Evolutionary conservation across 1,140 invertebrate species (phyloP).

Genomic region (Pectinophora gossypiella): DNA sequence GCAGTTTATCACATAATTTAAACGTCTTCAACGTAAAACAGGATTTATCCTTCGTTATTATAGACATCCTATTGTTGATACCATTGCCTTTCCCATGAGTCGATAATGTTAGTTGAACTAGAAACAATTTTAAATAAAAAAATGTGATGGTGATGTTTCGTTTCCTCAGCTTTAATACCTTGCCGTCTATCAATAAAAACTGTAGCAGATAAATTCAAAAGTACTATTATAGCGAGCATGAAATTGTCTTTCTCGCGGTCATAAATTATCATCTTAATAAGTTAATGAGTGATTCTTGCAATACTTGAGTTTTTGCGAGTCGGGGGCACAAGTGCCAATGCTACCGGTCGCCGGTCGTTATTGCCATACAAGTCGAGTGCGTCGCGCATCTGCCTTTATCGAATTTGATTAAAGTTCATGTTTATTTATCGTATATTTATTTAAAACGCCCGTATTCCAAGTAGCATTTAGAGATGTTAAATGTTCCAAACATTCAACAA

Average conservation of each 20-base stretch:
- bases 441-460: slow-evolving; percentile 19
- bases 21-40: too few relatives aligned
- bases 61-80: too few relatives aligned
- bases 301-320: slow-evolving; percentile 55
- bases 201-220: slow-evolving; percentile 2
- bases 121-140: neutral
- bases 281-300: slow-evolving; percentile 68
- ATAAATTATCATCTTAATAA: slow-evolving; percentile 74
- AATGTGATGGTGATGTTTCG: neutral
- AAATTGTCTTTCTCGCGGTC: slow-evolving; percentile 53
- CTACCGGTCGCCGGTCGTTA: slow-evolving; percentile 44
- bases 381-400: slow-evolving; percentile 62
- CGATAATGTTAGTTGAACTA: too few relatives aligned
- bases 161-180: neutral
- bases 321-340: slow-evolving; percentile 34
- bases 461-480: slow-evolving; percentile 13
- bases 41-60: too few relatives aligned
- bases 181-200: neutral
- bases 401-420: slow-evolving; percentile 73
- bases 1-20: too few relatives aligned
- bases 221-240: slow-evolving; percentile 31
- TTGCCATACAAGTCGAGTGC: slow-evolving; percentile 48
- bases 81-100: too few relatives aligned
- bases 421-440: slow-evolving; percentile 65
- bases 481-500: neutral